Evolutionary conservation across 2,888 invertebrate genomes (phyloP).

Genomic region (Cyclophora albipunctata): DNA sequence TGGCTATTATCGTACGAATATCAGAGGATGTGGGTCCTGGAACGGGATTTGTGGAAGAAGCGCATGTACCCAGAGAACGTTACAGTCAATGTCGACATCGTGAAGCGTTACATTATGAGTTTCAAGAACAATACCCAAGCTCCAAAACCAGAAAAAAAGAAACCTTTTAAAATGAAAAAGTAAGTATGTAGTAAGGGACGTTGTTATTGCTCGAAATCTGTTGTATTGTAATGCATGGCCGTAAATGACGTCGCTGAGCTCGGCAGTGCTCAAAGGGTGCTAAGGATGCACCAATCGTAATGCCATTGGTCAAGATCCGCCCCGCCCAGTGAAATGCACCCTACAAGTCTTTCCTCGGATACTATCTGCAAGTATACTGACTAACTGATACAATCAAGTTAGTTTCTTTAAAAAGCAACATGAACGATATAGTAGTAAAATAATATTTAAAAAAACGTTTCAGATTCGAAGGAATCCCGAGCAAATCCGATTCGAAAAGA

Average conservation of each 20-base stretch:
- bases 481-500: slow-evolving; percentile 46
- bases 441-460: slow-evolving; percentile 7
- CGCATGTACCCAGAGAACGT: slow-evolving; percentile 69
- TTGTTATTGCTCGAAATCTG: too few relatives aligned
- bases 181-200: slow-evolving; percentile 19
- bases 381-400: too few relatives aligned
- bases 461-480: slow-evolving; percentile 51
- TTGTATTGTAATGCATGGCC: too few relatives aligned
- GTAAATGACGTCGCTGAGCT: too few relatives aligned
- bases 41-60: slow-evolving; percentile 70
- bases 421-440: too few relatives aligned
- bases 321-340: too few relatives aligned
- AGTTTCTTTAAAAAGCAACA: too few relatives aligned
- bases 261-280: too few relatives aligned
- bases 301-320: too few relatives aligned
- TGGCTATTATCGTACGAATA: slow-evolving; percentile 74
- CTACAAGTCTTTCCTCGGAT: too few relatives aligned
- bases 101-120: slow-evolving; percentile 61
- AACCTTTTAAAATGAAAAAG: slow-evolving; percentile 67
- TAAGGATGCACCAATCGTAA: too few relatives aligned
- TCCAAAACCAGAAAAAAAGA: slow-evolving; percentile 63
- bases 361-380: too few relatives aligned
- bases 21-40: slow-evolving; percentile 74
- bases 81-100: slow-evolving; percentile 56
- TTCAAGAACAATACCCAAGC: slow-evolving; percentile 59